Base-by-base conservation (phyloP, 2,113 vertebrate genomes). In the Pelecanoides urinatrix region DNA sequence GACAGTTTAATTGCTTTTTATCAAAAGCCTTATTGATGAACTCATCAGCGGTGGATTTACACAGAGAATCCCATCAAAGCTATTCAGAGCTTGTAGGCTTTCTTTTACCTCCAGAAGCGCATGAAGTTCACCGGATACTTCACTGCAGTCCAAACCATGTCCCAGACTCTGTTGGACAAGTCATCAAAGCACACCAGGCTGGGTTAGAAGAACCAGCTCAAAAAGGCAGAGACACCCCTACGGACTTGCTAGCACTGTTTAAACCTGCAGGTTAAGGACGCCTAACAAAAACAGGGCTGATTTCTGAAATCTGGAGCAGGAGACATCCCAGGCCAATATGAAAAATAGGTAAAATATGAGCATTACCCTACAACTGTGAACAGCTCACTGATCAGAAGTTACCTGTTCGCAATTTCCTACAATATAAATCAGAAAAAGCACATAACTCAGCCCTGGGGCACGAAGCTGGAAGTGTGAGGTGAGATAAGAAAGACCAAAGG, bases 1-100 rank as follows among this genome's bases (percentile, higher is more conserved):
- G 76, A 87, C 40, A 81, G 27, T 74, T 94, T 71, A 81, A 96
- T 63, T 86, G 68, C 17, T 81, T 97, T 83, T 95, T 91, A 91
- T 86, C 68, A 78, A 53, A 68, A 87, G 40, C 44, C 44, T 77
- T 90, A 90, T 50, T 83, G 88, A 94, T 52, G n/a, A 92, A 88
- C 68, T 78, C 65, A 74, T 71, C 68, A 61, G 52, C 1, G 8
- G 62, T 36, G 22, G 56, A 81, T 84, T 88, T 86, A 89, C 8
- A 7, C 15, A 71, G 71, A 94, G 66, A 85, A 66, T 34, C 56
- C n/a, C 25, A 70, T n/a, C 34, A 53, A 81, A 91, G 38, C 53
- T 72, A 16, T 58, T 49, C 61, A 91, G 53, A 82, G 22, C 26
- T 65, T 29, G 44, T 47, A 1, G 3, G 40, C 13, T 67, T 92